These are phyloP conservation scores for Rhipidura dahli DNA, from an alignment of 2,113 vertebrate genomes.

Conservation along the genomic window DNA sequence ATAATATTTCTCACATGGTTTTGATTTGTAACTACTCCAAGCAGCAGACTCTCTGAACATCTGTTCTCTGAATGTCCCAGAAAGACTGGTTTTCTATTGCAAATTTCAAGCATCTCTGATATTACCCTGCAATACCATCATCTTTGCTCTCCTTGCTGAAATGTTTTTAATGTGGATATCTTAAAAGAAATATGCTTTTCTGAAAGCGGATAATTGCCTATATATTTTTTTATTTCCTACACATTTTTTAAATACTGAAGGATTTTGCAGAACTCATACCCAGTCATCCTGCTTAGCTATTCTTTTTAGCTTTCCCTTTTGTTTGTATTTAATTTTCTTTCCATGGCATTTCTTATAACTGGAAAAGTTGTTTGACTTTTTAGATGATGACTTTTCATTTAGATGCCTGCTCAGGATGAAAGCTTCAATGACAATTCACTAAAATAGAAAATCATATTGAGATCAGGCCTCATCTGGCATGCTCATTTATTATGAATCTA, in stretches of 20 bases:
- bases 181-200: not conserved
- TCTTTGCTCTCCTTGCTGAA: not conserved
- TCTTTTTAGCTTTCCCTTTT: not conserved
- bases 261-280: not conserved
- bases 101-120: not conserved
- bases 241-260: not conserved
- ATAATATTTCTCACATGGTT: not conserved
- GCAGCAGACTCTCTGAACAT: slow-evolving; percentile 20
- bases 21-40: slow-evolving; percentile 7
- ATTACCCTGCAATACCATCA: not conserved
- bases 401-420: not conserved
- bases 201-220: not conserved
- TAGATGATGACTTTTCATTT: not conserved
- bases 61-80: slow-evolving; percentile 2
- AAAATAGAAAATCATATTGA: not conserved
- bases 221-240: not conserved
- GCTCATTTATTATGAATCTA: not conserved
- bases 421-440: not conserved
- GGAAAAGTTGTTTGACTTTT: not conserved
- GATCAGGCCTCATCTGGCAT: not conserved
- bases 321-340: not conserved
- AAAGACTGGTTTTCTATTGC: not conserved
- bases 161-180: not conserved
- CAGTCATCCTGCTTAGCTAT: not conserved
- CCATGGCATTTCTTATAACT: not conserved